Evolutionary conservation across 2,888 invertebrate genomes (phyloP).

Genomic region (Apoda limacodes): DNA sequence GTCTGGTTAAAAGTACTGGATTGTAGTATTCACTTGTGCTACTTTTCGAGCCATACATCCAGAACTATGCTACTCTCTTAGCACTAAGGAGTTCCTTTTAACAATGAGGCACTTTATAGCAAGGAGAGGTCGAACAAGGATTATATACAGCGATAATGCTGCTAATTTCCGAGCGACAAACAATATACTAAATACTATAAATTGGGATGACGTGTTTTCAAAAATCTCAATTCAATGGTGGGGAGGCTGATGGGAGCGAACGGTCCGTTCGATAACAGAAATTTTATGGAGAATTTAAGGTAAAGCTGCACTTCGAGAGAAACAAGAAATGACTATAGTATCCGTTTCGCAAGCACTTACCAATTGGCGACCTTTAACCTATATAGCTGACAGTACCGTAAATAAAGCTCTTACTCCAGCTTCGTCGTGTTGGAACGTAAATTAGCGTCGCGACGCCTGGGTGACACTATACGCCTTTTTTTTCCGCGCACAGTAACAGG

Average conservation of each 20-base stretch:
- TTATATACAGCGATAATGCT: conserved; percentile 7
- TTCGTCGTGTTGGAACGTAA: no score
- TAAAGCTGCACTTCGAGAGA: background rate
- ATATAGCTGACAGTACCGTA: background rate
- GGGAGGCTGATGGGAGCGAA: conserved; percentile 5
- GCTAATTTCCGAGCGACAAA: conserved; percentile 6
- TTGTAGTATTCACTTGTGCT: conserved; percentile 11
- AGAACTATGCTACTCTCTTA: conserved; percentile 4
- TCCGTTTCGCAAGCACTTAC: background rate
- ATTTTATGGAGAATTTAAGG: background rate
- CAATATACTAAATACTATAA: conserved; percentile 2
- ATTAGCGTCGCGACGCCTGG: no score
- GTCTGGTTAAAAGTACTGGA: conserved; percentile 7
- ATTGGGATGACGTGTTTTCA: no score
- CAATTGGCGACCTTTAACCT: background rate
- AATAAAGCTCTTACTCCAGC: background rate
- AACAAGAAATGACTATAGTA: background rate
- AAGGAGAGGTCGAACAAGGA: conserved; percentile 3
- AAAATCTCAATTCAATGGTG: conserved; percentile 2
- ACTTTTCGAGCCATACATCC: conserved; percentile 9
- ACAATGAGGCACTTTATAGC: no score
- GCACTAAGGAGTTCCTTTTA: no score
- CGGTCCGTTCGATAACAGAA: background rate
- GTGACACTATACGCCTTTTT: no score
- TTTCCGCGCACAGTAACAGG: no score